Evolutionary conservation across 2,888 invertebrate genomes (phyloP).

Genomic region (Oxytorus armatus): DNA sequence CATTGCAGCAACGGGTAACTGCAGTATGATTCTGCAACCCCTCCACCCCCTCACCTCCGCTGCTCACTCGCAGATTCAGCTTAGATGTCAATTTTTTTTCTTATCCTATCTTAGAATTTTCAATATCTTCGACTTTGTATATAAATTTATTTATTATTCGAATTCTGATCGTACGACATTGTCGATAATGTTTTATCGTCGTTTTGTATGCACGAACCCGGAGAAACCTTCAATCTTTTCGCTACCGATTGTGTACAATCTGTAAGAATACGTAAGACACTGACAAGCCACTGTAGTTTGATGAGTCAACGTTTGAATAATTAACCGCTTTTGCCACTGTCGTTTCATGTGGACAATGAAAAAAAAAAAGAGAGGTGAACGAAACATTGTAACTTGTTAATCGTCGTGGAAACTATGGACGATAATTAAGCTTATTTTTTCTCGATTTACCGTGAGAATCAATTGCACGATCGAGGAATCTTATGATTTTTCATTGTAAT

Average conservation of each 20-base stretch:
- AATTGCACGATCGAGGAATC: no score
- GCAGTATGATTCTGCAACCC: slow-evolving; percentile 30
- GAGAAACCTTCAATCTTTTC: background rate
- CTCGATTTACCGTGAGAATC: no score
- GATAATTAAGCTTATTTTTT: no score
- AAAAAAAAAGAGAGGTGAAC: slow-evolving; percentile 18
- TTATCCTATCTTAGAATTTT: slow-evolving; percentile 33
- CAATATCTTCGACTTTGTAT: slow-evolving; percentile 24
- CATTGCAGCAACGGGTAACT: slow-evolving; percentile 69
- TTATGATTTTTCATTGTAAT: no score
- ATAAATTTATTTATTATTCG: slow-evolving; percentile 16
- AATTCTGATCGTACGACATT: slow-evolving; percentile 47
- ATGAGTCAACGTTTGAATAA: background rate
- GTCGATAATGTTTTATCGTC: slow-evolving; percentile 43
- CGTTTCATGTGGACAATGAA: slow-evolving; percentile 5
- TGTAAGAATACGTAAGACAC: slow-evolving; percentile 15
- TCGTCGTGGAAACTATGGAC: background rate
- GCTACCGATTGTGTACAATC: slow-evolving; percentile 34
- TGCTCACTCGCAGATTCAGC: background rate
- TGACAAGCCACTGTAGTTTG: slow-evolving; percentile 19
- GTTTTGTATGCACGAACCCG: slow-evolving; percentile 6
- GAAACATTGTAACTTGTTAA: background rate
- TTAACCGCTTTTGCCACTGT: slow-evolving; percentile 11
- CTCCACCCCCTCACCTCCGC: background rate
- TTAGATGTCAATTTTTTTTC: slow-evolving; percentile 32